phyloP scores from a whole-genome alignment of 2,888 invertebrate species.

The Trissolcus japonicus region DNA sequence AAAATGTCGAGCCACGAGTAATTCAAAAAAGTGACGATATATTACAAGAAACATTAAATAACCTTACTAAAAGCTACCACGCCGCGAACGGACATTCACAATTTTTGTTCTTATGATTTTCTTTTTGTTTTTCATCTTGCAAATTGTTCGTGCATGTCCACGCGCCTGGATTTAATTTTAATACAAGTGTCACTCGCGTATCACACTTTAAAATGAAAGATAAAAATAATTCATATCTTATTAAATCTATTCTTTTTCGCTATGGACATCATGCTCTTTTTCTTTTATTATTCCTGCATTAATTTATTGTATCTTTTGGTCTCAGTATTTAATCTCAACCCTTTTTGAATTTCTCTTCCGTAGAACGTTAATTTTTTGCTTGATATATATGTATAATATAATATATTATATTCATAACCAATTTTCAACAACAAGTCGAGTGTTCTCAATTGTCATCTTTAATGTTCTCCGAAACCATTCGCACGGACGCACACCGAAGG shows the following conservation, averaged over 20 bases:
- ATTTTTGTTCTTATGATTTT: no score
- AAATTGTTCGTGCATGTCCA: slow-evolving; percentile 16
- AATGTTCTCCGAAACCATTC: slow-evolving; percentile 45
- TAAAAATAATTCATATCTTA: slow-evolving; percentile 40
- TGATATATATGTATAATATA: slow-evolving; percentile 52
- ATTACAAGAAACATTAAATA: slow-evolving; percentile 47
- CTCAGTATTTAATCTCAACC: slow-evolving; percentile 7
- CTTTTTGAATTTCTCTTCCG: background rate
- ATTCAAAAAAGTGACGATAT: slow-evolving; percentile 34
- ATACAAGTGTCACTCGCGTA: slow-evolving; percentile 54
- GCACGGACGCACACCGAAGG: slow-evolving; percentile 57
- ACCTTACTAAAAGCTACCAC: slow-evolving; percentile 47
- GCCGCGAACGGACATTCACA: slow-evolving; percentile 17
- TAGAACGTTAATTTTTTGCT: slow-evolving; percentile 12
- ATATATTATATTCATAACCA: slow-evolving; percentile 53
- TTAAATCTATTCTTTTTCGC: background rate
- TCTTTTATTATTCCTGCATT: no score
- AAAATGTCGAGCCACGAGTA: slow-evolving; percentile 33
- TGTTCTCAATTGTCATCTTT: slow-evolving; percentile 25
- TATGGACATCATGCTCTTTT: slow-evolving; percentile 41
- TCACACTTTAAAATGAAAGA: slow-evolving; percentile 50
- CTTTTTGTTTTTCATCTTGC: no score
- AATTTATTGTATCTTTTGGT: slow-evolving; percentile 15
- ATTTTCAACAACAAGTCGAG: slow-evolving; percentile 43
- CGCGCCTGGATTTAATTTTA: slow-evolving; percentile 42